Evolutionary conservation across 2,113 vertebrate genomes (phyloP), one percentile per base, ranked within the genome.

Genomic region (Hylia prasina): DNA sequence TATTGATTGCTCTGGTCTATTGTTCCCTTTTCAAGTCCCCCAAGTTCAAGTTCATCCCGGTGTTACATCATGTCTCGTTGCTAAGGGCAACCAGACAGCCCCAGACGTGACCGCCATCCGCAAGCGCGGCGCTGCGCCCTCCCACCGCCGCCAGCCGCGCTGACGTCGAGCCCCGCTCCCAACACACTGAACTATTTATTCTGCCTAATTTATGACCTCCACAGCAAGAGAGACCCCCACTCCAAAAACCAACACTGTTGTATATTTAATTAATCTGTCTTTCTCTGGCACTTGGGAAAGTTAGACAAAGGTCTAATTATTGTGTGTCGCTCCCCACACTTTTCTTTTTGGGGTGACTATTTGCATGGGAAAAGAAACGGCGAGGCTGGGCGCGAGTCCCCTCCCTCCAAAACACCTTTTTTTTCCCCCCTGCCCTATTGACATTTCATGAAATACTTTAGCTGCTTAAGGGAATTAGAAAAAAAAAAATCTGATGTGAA

Each of bases 41-140:
- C 98, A 98, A 99, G 99, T 99, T 99, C 98, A 99, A 99, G 98
- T 99, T 99, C 99, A 99, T 99, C 98, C 98, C 97, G 97, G 97
- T 98, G 98, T 99, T 99, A 99, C 99, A 99, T 99, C 99, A 99
- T 99, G 99, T 99, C 99, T 99, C 98, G 99, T 99, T 99, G 99
- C 98, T 98, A 97, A 13, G 94, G 98, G 98, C 99, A 98, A 99
- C 99, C 98, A 99, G 99, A 99, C 99, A 98, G 98, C 98, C 98
- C 96, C 97, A 99, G 99, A 99, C 99, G 99, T 99, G 99, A 99
- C 99, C 99, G 97, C 98, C 99, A 99, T 99, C 98, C 98, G 98
- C 98, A 99, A 99, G 98, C 98, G 98, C 98, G 94, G 94, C 98
- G 97, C 94, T 57, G 96, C 97, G 97, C 98, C 98, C 98, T 98